A percentile compares a stretch with the other conserved stretches of the same genome.
These are phyloP conservation scores for Minunthozetes semirufus DNA, from an alignment of 2,888 invertebrate species.

Conservation along the genomic window DNA sequence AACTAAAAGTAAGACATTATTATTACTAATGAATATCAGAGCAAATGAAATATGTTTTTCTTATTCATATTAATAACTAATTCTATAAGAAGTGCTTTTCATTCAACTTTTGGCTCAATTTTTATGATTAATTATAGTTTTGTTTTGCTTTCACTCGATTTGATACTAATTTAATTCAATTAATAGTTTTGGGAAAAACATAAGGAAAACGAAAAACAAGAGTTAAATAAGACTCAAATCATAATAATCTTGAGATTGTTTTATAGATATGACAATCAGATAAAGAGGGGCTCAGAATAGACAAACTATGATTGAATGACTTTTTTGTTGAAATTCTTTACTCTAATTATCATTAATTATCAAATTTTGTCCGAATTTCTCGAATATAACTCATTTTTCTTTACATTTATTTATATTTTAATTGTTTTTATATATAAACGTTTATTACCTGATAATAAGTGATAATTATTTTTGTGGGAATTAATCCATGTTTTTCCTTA, in stretches of 20 bases:
- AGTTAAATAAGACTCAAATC: not conserved
- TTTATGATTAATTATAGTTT: not conserved
- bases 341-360: too few species aligned
- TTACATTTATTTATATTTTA: not conserved
- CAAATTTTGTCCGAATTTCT: too few species aligned
- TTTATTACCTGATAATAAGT: not conserved
- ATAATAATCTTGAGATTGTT: not conserved
- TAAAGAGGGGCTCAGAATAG: not conserved
- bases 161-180: not conserved
- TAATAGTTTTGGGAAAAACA: not conserved
- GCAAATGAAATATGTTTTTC: not conserved
- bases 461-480: not conserved
- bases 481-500: not conserved
- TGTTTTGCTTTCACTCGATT: not conserved
- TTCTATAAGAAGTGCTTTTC: not conserved
- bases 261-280: not conserved
- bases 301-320: not conserved
- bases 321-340: too few species aligned
- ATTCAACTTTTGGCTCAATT: not conserved
- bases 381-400: too few species aligned
- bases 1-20: constrained; percentile 3
- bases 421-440: not conserved
- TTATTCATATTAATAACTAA: not conserved
- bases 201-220: too few species aligned
- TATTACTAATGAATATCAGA: not conserved